Base-by-base conservation (phyloP, 2,888 invertebrate species). In the Drosophila phalerata region DNA sequence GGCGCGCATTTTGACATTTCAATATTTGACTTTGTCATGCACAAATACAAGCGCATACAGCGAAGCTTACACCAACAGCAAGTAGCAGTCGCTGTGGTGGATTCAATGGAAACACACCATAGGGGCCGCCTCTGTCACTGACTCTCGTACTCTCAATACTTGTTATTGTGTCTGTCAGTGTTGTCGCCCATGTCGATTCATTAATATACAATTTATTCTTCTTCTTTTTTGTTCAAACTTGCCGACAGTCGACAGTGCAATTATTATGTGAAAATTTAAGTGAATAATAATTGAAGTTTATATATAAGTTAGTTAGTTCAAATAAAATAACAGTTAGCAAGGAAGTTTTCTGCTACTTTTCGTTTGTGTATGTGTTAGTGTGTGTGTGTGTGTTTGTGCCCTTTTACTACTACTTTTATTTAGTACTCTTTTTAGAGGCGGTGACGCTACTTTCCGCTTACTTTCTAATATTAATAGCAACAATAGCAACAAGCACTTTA, bases 1-100 rank as follows among this genome's bases (percentile, higher is more conserved):
- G 45, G 65, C 79, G 74, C 69, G 79, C 74, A 76, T 76, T 78
- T 78, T 74, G 79, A 76, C 74, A 76, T 79, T 76, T 76, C 40
- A 58, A 55, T 58, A 78, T 76, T 76, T 78, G 65, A 78, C 79
- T 69, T 58, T 73, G 76, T 76, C 79, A 77, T 77, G 65, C 77
- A 79, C 75, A n/a, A 70, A 74, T n/a, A 77, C 79, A 53, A 57
- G 15, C 60, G 40, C 73, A 53, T 13, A 47, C 19, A 63, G 22
- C 53, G 17, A 45, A 45, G 43, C 60, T 61, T 52, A 61, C 56
- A 56, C 51, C 37, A 37, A 51, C 15, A 63, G 40, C 55, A 57
- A 53, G 40, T 51, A 48, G 43, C 56, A 57, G 48, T 30, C 56
- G 45, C 65, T 67, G 71, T 77, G 77, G 79, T 77, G 77, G 42